Base-by-base conservation (phyloP, 2,797 vertebrate species). In the Tympanoctomys barrerae region DNA sequence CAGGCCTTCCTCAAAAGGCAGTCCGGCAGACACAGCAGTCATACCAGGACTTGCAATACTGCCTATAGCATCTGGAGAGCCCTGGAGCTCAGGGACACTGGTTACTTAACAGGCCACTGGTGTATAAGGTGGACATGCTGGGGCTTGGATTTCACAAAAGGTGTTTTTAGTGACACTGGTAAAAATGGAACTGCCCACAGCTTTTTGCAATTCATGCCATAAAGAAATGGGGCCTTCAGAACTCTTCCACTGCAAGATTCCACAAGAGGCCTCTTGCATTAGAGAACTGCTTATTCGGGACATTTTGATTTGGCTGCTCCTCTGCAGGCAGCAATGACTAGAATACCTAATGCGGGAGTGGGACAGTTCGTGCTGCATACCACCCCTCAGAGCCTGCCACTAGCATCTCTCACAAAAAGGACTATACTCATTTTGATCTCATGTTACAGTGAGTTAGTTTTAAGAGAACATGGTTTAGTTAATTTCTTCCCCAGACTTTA, bases 61-160 rank as follows among this genome's bases (percentile, higher is more conserved):
- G 9, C 36, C 0, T 0, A 22, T 24, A 21, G 80, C 1, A 1
- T 0, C 2, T 2, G 7, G 93, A 39, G 39, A 18, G 33, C 10
- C 18, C 24, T 1, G 4, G 52, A 13, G 52, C 14, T 11, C 42
- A 54, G n/a, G 39, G 75, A 12, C 13, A 7, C 1, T n/a, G 8
- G 2, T 1, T 52, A 2, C 5, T 26, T 5, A 9, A 33, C 59
- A 52, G 71, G 28, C 39, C 70, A 1, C 31, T 0, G 14, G 61
- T 10, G 12, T 42, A 6, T 1, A 3, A 21, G 42, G 12, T 0
- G 19, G 33, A 3, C 0, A 0, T 6, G 1, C 33, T 1, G 64
- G 87, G 12, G 42, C 28, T 0, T 18, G 7, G 22, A 5, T 10
- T 9, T 61, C 71, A 81, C 68, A 61, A 64, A 68, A 68, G 64